These are phyloP conservation scores for Melanotaenia pygmaea DNA, from an alignment of 2,797 vertebrate species.

Conservation along the genomic window DNA sequence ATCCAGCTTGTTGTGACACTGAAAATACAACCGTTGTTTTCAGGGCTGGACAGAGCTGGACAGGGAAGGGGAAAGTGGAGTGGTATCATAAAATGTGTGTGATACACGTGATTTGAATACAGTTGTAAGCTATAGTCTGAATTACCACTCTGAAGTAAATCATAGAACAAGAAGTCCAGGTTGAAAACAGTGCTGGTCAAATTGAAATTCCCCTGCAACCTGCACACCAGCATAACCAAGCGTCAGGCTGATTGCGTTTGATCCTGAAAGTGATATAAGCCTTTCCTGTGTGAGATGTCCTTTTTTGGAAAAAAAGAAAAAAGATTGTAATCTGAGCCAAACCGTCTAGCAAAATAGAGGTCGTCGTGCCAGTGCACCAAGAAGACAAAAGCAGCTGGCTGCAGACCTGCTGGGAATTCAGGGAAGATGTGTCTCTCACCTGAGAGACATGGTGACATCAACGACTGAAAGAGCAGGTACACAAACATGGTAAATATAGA, in stretches of 20 bases:
- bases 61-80: slow-evolving; percentile 40
- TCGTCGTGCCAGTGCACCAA: slow-evolving; percentile 66
- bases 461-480: slow-evolving; percentile 43
- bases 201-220: slow-evolving; percentile 71
- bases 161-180: slow-evolving; percentile 44
- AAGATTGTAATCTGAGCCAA: slow-evolving; percentile 80
- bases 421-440: slow-evolving; percentile 64
- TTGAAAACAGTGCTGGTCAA: slow-evolving; percentile 58
- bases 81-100: slow-evolving; percentile 43
- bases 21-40: slow-evolving; percentile 55
- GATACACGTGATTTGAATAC: slow-evolving; percentile 40
- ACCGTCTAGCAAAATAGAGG: slow-evolving; percentile 81
- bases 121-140: slow-evolving; percentile 43
- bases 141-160: slow-evolving; percentile 38
- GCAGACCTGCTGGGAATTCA: slow-evolving; percentile 70
- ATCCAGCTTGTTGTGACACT: slow-evolving; percentile 42
- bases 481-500: slow-evolving; percentile 56
- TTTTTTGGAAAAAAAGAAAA: slow-evolving; percentile 68
- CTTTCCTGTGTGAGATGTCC: slow-evolving; percentile 75
- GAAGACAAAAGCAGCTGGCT: slow-evolving; percentile 68
- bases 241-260: slow-evolving; percentile 72
- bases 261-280: slow-evolving; percentile 81
- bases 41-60: slow-evolving; percentile 39
- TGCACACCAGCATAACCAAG: slow-evolving; percentile 70
- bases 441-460: slow-evolving; percentile 45